Evolutionary conservation across 2,797 vertebrate species (phyloP).

Genomic region (Decapterus maruadsi): DNA sequence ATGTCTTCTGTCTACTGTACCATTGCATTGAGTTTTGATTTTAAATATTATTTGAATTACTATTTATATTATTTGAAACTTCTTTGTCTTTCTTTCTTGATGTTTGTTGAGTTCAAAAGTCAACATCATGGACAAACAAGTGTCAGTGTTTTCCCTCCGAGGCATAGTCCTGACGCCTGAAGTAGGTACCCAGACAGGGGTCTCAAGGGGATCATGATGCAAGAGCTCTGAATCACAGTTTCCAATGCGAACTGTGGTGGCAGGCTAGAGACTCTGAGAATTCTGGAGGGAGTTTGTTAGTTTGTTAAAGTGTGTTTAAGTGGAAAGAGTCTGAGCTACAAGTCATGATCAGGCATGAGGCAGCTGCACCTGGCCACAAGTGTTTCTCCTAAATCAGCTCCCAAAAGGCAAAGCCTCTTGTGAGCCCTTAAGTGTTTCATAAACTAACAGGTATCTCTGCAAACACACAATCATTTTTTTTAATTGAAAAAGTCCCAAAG

Average conservation of each 20-base stretch:
- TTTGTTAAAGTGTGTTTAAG: constrained; percentile 36
- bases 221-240: constrained; percentile 51
- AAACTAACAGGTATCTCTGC: constrained; percentile 37
- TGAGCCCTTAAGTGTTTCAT: constrained; percentile 39
- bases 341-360: constrained; percentile 39
- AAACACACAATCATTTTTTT: constrained; percentile 59
- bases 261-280: constrained; percentile 10
- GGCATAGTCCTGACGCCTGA: neutral
- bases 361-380: constrained; percentile 36
- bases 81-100: neutral
- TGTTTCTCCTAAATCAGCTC: constrained; percentile 48
- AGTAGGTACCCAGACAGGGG: neutral
- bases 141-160: neutral
- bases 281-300: constrained; percentile 48
- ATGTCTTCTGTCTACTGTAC: neutral
- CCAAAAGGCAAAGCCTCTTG: constrained; percentile 32
- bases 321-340: constrained; percentile 23
- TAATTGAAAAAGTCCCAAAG: constrained; percentile 70
- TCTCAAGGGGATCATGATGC: constrained; percentile 52
- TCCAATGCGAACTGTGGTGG: constrained; percentile 17
- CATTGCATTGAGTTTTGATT: neutral
- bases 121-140: constrained; percentile 8
- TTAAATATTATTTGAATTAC: no score
- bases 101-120: constrained; percentile 13
- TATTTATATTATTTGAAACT: neutral